Conservation (phyloP, 2,797 vertebrate species). For the Perodicticus potto region DNA sequence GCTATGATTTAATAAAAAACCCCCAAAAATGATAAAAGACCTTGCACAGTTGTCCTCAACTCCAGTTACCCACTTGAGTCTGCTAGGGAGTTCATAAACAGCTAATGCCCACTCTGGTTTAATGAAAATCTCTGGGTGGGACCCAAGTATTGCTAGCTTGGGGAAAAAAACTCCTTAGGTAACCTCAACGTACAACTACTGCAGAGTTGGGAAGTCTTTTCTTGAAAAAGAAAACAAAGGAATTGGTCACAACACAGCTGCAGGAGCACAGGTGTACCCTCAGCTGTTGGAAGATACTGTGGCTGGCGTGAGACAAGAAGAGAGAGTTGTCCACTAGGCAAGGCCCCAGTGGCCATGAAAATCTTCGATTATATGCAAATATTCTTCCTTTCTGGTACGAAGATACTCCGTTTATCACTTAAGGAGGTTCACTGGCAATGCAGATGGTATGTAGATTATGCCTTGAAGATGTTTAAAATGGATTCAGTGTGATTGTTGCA, state of each 20-base stretch:
- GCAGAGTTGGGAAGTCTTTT: not conserved
- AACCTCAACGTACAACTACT: not conserved
- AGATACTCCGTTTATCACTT: not conserved
- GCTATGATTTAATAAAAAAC: too few species aligned
- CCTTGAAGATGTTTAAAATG: constrained; percentile 55
- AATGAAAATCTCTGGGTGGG: not conserved
- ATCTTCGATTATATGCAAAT: not conserved
- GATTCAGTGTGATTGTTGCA: constrained; percentile 70
- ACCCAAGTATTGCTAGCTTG: not conserved
- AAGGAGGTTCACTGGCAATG: constrained; percentile 2
- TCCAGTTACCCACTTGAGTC: not conserved
- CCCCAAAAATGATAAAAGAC: not conserved
- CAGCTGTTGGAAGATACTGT: not conserved
- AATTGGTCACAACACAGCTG: constrained; percentile 27
- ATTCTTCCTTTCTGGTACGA: constrained; percentile 40
- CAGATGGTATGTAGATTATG: constrained; percentile 47
- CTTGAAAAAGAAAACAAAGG: not conserved
- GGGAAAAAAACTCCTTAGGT: not conserved
- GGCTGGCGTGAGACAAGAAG: not conserved
- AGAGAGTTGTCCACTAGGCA: not conserved
- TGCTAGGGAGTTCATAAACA: not conserved
- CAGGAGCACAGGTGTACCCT: not conserved
- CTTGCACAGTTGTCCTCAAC: not conserved
- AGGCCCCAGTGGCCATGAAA: not conserved
- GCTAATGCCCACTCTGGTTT: not conserved